A percentile compares a stretch with the other conserved stretches of the same genome.
Conservation (phyloP, 2,797 vertebrate genomes). For the Platalea minor region DNA sequence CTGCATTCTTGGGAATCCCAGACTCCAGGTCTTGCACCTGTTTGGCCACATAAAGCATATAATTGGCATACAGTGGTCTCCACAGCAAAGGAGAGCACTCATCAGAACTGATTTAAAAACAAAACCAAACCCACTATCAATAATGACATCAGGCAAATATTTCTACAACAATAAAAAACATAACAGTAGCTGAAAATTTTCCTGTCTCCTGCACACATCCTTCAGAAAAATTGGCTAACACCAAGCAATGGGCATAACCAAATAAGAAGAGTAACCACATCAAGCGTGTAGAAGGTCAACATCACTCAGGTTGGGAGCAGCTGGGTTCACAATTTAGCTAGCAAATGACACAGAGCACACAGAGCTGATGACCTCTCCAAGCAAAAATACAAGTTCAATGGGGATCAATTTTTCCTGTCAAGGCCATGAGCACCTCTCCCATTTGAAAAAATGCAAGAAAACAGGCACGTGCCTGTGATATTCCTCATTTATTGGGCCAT, state of each 20-base stretch:
- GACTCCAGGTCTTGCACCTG: neutral
- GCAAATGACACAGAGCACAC: neutral
- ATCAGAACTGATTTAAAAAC: neutral
- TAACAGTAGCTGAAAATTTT: neutral
- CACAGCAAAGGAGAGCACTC: neutral
- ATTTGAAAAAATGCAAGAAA: neutral
- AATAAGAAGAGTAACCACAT: neutral
- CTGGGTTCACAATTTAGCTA: neutral
- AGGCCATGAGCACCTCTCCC: neutral
- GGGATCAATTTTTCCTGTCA: neutral
- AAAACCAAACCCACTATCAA: neutral
- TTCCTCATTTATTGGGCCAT: neutral
- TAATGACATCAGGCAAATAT: neutral
- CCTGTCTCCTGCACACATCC: neutral
- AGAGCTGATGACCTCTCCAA: neutral
- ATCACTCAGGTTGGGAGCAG: neutral
- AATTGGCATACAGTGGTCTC: neutral
- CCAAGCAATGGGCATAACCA: neutral
- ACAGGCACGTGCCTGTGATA: neutral
- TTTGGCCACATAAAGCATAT: neutral
- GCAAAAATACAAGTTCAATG: neutral
- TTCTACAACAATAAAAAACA: neutral
- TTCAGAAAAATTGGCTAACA: neutral
- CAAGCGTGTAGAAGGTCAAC: neutral
- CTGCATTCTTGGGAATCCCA: neutral